phyloP scores from a whole-genome alignment of 2,113 vertebrate species.

The Bettongia penicillata region DNA sequence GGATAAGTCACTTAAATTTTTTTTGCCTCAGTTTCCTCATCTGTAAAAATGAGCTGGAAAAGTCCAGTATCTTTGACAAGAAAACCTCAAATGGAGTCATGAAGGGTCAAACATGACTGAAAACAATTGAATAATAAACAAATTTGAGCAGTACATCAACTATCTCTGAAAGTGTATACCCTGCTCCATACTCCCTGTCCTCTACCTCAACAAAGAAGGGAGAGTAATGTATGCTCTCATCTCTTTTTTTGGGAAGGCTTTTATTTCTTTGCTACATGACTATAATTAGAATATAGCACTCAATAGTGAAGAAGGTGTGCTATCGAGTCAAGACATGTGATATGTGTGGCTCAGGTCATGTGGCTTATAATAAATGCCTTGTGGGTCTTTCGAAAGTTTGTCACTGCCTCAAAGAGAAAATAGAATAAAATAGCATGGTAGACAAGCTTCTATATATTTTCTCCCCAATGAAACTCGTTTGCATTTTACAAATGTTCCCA shows the following conservation, averaged over 20 bases:
- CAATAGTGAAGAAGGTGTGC: neutral
- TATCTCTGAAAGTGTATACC: neutral
- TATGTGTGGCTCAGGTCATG: neutral
- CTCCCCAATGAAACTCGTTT: constrained; percentile 51
- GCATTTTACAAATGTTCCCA: constrained; percentile 59
- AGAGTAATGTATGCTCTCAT: neutral
- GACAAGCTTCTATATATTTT: constrained; percentile 42
- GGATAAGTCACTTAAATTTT: neutral
- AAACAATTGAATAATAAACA: neutral
- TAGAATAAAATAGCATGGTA: constrained; percentile 51
- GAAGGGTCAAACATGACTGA: neutral
- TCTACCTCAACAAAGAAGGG: neutral
- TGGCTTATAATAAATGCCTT: neutral
- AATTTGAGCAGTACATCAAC: neutral
- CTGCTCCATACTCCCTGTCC: neutral
- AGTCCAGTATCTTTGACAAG: neutral
- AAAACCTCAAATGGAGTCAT: neutral
- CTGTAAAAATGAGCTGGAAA: neutral
- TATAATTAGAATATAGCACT: neutral
- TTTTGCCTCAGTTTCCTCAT: neutral
- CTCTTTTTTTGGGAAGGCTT: neutral
- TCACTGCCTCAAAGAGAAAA: constrained; percentile 21
- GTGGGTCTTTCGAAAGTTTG: neutral
- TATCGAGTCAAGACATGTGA: neutral
- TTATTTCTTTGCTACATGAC: neutral